Conservation (phyloP, 2,888 invertebrate genomes). For the Tridacna gigas region DNA sequence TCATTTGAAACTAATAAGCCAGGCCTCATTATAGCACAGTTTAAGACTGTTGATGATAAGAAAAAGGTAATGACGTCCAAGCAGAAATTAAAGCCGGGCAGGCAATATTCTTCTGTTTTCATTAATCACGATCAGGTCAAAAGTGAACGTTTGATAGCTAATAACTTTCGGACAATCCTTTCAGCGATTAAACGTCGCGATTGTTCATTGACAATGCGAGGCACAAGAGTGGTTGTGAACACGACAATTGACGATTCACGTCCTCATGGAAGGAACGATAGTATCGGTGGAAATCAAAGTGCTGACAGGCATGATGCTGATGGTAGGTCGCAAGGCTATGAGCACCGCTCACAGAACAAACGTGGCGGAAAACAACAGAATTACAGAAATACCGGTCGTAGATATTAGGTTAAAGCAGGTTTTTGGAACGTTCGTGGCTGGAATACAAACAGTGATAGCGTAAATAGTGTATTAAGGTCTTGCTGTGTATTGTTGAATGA, state of each 20-base stretch:
- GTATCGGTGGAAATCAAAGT: background rate
- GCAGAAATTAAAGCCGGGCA: background rate
- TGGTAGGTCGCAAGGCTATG: background rate
- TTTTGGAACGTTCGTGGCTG: no score
- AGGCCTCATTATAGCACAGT: background rate
- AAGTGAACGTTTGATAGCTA: background rate
- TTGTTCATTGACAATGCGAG: background rate
- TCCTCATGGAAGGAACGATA: background rate
- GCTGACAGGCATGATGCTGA: background rate
- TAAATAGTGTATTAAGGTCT: no score
- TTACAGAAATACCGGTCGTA: background rate
- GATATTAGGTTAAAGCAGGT: no score
- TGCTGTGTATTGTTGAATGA: no score
- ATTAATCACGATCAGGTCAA: slow-evolving; percentile 6
- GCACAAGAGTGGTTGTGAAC: background rate
- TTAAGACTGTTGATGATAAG: background rate
- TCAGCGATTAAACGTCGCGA: background rate
- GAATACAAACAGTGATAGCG: no score
- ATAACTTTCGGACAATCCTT: slow-evolving; percentile 3
- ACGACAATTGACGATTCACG: background rate
- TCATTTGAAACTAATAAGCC: background rate
- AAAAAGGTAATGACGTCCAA: background rate
- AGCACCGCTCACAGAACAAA: background rate
- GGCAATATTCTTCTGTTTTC: background rate
- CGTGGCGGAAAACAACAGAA: background rate